phyloP scores from a whole-genome alignment of 2,113 vertebrate genomes.

The Oreochromis aureus region DNA sequence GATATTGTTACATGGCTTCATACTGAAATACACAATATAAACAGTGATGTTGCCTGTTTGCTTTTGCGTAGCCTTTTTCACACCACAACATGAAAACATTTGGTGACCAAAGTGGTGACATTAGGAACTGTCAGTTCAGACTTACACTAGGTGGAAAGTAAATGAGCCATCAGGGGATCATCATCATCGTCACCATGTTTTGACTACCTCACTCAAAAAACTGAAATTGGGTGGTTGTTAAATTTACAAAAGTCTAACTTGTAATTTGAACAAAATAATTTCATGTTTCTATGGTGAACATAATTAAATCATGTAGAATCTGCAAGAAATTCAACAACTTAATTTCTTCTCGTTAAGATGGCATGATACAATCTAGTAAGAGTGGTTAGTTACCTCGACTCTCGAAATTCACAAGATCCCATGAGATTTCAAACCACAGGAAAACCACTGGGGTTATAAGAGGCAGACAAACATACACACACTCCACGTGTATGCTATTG shows the following conservation, averaged over 20 bases:
- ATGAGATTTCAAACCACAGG: neutral
- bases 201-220: neutral
- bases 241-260: neutral
- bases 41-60: neutral
- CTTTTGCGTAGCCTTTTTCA: neutral
- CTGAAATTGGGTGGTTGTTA: neutral
- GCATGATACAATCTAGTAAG: too few species aligned
- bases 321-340: too few species aligned
- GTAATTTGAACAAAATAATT: neutral
- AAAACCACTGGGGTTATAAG: neutral
- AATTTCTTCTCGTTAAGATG: too few species aligned
- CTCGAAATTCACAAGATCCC: neutral
- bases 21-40: neutral
- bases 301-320: too few species aligned
- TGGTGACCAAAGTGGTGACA: neutral
- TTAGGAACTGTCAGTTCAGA: neutral
- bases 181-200: neutral
- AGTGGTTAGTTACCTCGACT: neutral
- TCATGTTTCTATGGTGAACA: neutral
- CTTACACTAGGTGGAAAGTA: neutral
- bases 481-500: fast-evolving
- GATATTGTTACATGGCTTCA: neutral
- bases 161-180: neutral
- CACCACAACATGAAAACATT: neutral
- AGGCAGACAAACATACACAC: neutral